A percentile compares a stretch with the other conserved stretches of the same genome.
Evolutionary conservation across 2,888 invertebrate species (phyloP).

Genomic region (Taenaris catops): DNA sequence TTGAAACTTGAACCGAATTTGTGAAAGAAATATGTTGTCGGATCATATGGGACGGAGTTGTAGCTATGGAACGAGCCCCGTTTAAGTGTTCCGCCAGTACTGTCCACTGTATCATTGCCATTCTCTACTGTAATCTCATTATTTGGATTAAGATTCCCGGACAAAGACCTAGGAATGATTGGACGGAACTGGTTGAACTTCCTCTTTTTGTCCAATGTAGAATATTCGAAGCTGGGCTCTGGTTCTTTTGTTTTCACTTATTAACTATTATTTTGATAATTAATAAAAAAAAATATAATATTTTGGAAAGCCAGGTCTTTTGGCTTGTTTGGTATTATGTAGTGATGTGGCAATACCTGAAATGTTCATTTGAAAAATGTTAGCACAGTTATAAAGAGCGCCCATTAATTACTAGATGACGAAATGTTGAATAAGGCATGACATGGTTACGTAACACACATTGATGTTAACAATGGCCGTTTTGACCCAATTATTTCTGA

Average conservation of each 20-base stretch:
- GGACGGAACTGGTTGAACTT: conserved; percentile 89
- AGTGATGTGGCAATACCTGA: too few species aligned
- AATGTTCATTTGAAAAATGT: too few species aligned
- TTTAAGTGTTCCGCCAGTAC: conserved; percentile 51
- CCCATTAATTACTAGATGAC: too few species aligned
- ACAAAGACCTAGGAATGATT: conserved; percentile 95
- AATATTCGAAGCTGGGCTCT: conserved; percentile 60
- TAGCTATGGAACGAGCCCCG: conserved; percentile 77
- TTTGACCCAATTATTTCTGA: too few species aligned
- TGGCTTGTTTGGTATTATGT: too few species aligned
- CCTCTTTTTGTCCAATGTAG: conserved; percentile 80
- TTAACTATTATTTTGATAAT: too few species aligned
- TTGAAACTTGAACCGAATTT: conserved; percentile 96
- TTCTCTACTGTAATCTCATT: conserved; percentile 66
- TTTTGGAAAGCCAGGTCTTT: too few species aligned
- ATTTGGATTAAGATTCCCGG: conserved; percentile 88
- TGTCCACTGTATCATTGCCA: conserved; percentile 54
- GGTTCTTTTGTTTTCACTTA: conserved; percentile 68
- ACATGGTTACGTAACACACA: too few species aligned
- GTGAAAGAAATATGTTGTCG: conserved; percentile 92
- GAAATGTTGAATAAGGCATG: too few species aligned
- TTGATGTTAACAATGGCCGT: too few species aligned
- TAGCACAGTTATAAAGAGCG: too few species aligned
- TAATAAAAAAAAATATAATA: too few species aligned
- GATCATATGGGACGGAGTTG: conserved; percentile 86